Percentiles rank a stretch among this genome's conserved stretches.
These are phyloP conservation scores for Elegia similella DNA, from an alignment of 2,888 invertebrate species.

Conservation along the genomic window DNA sequence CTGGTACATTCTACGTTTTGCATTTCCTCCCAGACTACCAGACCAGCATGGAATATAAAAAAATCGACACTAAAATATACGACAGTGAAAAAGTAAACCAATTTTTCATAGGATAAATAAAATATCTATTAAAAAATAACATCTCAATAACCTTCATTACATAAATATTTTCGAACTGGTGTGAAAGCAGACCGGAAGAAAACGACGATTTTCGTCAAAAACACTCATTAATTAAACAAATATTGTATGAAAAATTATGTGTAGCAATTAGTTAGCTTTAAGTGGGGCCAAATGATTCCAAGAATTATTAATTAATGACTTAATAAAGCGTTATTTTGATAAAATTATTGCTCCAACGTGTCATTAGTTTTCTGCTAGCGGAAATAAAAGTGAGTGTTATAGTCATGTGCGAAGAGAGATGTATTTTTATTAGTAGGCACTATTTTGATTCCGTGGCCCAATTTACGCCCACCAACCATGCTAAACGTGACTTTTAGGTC, in stretches of 20 bases:
- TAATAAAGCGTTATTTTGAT: background rate
- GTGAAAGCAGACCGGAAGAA: slow-evolving; percentile 7
- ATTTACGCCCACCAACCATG: no score
- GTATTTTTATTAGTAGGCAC: background rate
- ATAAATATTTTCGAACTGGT: background rate
- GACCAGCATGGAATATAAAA: no score
- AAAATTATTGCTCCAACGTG: background rate
- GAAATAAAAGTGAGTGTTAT: background rate
- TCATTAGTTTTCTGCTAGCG: background rate
- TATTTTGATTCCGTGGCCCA: no score
- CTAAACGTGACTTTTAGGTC: no score
- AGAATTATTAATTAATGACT: background rate
- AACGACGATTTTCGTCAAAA: background rate
- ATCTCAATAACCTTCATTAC: background rate
- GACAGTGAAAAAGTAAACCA: no score
- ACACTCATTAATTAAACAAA: slow-evolving; percentile 2
- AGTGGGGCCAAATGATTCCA: background rate
- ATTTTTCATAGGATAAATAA: no score
- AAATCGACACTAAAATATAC: no score
- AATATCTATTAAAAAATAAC: no score
- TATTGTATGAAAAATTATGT: background rate
- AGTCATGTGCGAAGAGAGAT: background rate
- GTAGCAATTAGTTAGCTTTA: background rate
- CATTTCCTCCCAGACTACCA: no score
- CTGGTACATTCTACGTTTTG: no score